Evolutionary conservation across 2,797 vertebrate species (phyloP), one percentile per base, ranked within the genome.

Genomic region (Hippoglossus hippoglossus): DNA sequence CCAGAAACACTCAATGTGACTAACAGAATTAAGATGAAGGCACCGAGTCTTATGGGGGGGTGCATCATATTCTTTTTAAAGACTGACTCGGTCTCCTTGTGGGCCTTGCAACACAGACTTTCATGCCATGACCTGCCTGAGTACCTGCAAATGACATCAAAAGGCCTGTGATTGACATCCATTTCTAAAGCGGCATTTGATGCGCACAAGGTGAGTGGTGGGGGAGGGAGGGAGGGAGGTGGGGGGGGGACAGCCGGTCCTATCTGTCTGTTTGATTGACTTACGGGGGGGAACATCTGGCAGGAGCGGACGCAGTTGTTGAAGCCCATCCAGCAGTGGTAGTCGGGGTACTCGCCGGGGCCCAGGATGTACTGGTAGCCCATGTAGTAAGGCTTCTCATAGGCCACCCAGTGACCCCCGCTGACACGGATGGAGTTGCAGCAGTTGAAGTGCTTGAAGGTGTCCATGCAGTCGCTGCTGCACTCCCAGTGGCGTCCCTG

Each of bases 221-320:
- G 16, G 8, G n/a, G 46, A 2, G 3, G 13, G 15, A 19, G 55
- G 11, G 31, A 28, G 16, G 18, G 55, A 28, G 49, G 16, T 5
- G 22, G 31, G 2, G 3, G 1, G 16, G 18, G 51, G 46, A 21
- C 65, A 59, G 63, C 64, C 59, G 70, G 71, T 73, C 79, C 75
- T 75, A 71, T 78, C 85, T 72, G 82, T 89, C 91, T 79, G 62
- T 89, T 89, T 94, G 91, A 94, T 87, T 93, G 89, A 94, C 95
- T 95, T 94, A 95, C 94, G 34, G 93, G 94, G 64, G 92, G 73
- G 87, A 92, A 94, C 93, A 94, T 94, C 91, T 94, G 94, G 92
- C 94, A 95, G 88, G 94, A 95, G 73, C 94, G 94, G 75, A 95
- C 71, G 79, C 94, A 95, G 91, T 93, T 94, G 92, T 94, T 95